Evolutionary conservation across 1,140 invertebrate genomes (phyloP), one percentile per base, ranked within the genome.

Genomic region (Mycetomoellerius zeteki): DNA sequence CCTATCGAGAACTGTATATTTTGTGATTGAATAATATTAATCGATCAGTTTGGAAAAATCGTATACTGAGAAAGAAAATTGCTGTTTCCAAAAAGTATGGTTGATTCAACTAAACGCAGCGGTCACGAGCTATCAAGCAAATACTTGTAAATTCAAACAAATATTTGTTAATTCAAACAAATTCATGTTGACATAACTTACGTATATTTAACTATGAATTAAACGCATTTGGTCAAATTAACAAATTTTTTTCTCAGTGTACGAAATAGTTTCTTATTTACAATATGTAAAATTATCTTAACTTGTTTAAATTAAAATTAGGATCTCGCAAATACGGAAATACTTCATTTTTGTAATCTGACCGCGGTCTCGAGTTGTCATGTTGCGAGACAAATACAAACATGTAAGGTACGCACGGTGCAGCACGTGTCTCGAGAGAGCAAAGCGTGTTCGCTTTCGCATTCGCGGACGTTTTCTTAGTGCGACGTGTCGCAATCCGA

Each of bases 401-500:
- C 37, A 8, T 12, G 33, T 14, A 19, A n/a, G 33, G 43, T 8
- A 65, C 37, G 62, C 50, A 50, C 37, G 56, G 60, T 50, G 50
- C 27, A 54, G 71, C 67, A 24, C 67, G 50, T 47, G 69, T 27
- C 30, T 75, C 72, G 69, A 52, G 50, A 54, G 47, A 54, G 24
- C 10, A 21, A 67, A 37, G 33, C 64, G 64, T 7, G 64, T 67
- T 43, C 30, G 62, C 12, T 50, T 33, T 65, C 37, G 33, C 6
- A 60, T 43, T 71, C 47, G 75, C 64, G 67, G 75, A 73, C 24
- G 73, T 88, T 85, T 72, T 86, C 60, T 64, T 33, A 50, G 33
- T 82, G 71, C 64, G 33, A 77, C 43, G 58, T 80, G 54, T 76
- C 56, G 69, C 77, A 86, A 86, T 78, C 33, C 37, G 27, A 47